A percentile compares a stretch with the other conserved stretches of the same genome.
Evolutionary conservation across 1,140 invertebrate species (phyloP).

Genomic region (Nilaparvata lugens): DNA sequence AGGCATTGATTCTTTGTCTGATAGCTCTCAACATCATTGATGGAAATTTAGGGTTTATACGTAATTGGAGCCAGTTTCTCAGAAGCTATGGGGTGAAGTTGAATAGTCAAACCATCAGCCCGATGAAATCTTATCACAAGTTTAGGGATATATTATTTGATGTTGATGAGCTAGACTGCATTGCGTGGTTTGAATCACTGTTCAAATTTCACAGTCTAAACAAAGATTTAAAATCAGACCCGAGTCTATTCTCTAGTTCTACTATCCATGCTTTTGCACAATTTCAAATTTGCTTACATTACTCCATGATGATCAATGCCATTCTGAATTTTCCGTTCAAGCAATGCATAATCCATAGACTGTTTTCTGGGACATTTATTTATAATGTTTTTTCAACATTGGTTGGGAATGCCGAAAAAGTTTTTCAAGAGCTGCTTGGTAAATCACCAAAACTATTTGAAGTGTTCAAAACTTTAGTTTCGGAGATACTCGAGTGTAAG

Average conservation of each 20-base stretch:
- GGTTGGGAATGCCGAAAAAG: slow-evolving; percentile 9
- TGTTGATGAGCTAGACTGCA: slow-evolving; percentile 43
- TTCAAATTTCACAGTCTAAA: slow-evolving; percentile 53
- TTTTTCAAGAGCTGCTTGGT: neutral
- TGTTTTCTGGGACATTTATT: no score
- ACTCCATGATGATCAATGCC: slow-evolving; percentile 53
- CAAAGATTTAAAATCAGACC: slow-evolving; percentile 43
- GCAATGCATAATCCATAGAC: slow-evolving; percentile 41
- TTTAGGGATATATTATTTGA: neutral
- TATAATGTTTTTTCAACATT: slow-evolving; percentile 46
- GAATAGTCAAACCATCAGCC: slow-evolving; percentile 26
- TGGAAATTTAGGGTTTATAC: neutral
- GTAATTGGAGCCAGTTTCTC: slow-evolving; percentile 35
- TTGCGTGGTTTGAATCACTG: slow-evolving; percentile 46
- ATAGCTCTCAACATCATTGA: slow-evolving; percentile 20
- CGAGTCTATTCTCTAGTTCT: slow-evolving; percentile 44
- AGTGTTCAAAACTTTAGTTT: neutral
- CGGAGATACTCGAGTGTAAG: no score
- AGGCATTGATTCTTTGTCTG: slow-evolving; percentile 17
- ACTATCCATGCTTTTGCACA: slow-evolving; percentile 56
- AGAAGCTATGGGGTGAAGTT: slow-evolving; percentile 37
- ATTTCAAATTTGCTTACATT: slow-evolving; percentile 54
- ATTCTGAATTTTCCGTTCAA: slow-evolving; percentile 47
- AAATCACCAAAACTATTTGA: neutral
- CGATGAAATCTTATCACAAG: neutral